These are phyloP conservation scores for Agonopterix arenella DNA, from an alignment of 2,888 invertebrate species.

Conservation along the genomic window DNA sequence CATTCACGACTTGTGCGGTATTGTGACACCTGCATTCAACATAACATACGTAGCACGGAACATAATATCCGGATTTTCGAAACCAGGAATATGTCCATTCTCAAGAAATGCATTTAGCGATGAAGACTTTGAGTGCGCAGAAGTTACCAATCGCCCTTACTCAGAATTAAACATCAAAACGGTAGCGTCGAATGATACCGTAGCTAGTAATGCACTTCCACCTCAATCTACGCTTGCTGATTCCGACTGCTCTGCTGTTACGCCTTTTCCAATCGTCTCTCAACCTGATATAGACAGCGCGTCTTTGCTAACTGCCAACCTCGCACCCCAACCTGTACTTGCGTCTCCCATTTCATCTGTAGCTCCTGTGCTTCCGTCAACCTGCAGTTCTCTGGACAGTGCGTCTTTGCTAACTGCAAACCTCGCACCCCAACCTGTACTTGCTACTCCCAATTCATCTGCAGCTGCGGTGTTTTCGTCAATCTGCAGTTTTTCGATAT, in stretches of 20 bases:
- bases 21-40: constrained; percentile 9
- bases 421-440: no score
- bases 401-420: no score
- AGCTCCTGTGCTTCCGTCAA: no score
- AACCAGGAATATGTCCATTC: constrained; percentile 19
- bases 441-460: no score
- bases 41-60: constrained; percentile 17
- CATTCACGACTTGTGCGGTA: constrained; percentile 6
- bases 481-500: no score
- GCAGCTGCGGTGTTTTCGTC: no score
- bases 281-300: background rate
- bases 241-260: no score
- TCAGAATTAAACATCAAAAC: constrained; percentile 3
- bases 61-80: constrained; percentile 14
- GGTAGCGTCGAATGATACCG: constrained; percentile 10
- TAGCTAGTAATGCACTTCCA: background rate
- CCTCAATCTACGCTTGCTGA: background rate
- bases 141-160: constrained; percentile 1
- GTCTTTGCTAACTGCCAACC: background rate
- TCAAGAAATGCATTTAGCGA: constrained; percentile 15
- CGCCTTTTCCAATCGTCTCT: no score
- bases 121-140: constrained; percentile 16
- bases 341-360: background rate
- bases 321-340: background rate
- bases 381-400: no score